Evolutionary conservation across 92 coral and sea anemone genomes (phyloP).

Genomic region (Palythoa heliodiscus): DNA sequence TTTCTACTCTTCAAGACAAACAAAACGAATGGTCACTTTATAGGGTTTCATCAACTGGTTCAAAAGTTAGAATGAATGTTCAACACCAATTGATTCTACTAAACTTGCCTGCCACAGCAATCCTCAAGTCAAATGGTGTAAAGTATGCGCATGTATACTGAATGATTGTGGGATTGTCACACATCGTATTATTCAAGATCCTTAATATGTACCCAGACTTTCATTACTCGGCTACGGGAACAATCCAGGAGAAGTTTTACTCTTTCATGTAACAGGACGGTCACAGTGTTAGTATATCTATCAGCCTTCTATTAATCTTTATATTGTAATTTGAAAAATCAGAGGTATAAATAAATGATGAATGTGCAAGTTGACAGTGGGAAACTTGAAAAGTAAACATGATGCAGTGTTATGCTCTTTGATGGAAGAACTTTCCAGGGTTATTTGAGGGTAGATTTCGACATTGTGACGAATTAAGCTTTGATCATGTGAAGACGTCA

Average conservation of each 20-base stretch:
- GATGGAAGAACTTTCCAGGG: neutral
- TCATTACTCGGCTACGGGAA: constrained; percentile 74
- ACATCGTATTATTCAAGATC: neutral
- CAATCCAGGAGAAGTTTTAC: constrained; percentile 70
- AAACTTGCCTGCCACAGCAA: too few relatives aligned
- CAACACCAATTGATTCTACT: too few relatives aligned
- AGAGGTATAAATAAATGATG: neutral
- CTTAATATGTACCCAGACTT: constrained; percentile 52
- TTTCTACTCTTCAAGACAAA: too few relatives aligned
- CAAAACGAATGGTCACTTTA: too few relatives aligned
- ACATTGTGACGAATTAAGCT: neutral
- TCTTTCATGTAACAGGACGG: constrained; percentile 63
- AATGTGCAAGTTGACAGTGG: neutral
- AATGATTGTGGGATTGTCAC: too few relatives aligned
- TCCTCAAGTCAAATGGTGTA: neutral
- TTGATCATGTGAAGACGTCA: too few relatives aligned
- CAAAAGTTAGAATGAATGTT: too few relatives aligned
- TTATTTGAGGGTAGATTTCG: neutral
- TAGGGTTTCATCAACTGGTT: too few relatives aligned
- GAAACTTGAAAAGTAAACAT: too few relatives aligned
- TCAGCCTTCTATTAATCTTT: neutral
- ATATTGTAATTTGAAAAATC: neutral
- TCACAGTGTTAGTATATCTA: constrained; percentile 61
- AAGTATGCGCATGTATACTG: neutral
- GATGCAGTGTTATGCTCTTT: neutral